A percentile compares a stretch with the other conserved stretches of the same genome.
These are phyloP conservation scores for Catharus bicknelli DNA, from an alignment of 2,113 vertebrate species.

Conservation along the genomic window DNA sequence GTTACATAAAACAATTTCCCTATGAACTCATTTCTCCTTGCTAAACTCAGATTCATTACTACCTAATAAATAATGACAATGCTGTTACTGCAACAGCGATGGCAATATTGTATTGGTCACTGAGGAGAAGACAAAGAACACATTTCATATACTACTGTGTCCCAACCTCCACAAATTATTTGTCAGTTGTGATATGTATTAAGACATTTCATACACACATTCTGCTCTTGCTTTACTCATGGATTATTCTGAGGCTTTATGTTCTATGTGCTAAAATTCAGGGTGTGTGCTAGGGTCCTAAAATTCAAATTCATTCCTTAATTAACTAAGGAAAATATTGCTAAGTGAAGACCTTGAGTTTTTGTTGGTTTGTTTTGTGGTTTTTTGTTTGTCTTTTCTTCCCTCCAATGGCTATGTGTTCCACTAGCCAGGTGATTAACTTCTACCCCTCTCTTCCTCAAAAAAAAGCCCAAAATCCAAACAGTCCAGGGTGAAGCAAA, in stretches of 20 bases:
- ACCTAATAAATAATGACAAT: not conserved
- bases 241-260: not conserved
- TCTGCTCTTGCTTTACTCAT: not conserved
- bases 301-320: not conserved
- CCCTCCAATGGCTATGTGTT: not conserved
- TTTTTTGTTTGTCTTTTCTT: too few species aligned
- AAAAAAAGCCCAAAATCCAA: not conserved
- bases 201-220: not conserved
- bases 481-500: not conserved
- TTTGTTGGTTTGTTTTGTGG: not conserved
- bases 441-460: not conserved
- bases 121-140: not conserved
- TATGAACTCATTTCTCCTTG: not conserved
- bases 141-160: not conserved
- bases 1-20: not conserved
- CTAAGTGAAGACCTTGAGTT: not conserved
- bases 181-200: not conserved
- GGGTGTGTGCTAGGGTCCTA: not conserved
- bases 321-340: not conserved
- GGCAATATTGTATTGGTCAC: not conserved
- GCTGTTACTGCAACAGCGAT: not conserved
- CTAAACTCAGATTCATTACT: not conserved
- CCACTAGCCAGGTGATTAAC: not conserved
- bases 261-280: rapidly evolving
- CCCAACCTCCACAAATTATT: not conserved